Evolutionary conservation across 2,888 invertebrate genomes (phyloP).

Genomic region (Morpho helenor): DNA sequence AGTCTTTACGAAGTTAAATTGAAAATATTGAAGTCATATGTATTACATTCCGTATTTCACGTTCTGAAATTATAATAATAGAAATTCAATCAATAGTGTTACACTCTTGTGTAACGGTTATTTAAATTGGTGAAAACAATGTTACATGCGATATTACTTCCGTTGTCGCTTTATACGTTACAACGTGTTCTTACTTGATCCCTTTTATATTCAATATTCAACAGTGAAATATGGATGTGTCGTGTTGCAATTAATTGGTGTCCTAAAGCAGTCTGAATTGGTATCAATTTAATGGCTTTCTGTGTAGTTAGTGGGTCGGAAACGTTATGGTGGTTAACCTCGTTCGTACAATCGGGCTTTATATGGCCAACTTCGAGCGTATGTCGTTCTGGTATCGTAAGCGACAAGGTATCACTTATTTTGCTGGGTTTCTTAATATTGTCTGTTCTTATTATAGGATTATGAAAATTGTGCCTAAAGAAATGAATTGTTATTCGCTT

Average conservation of each 20-base stretch:
- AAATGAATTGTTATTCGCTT: too few species aligned
- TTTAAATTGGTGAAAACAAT: slow-evolving; percentile 19
- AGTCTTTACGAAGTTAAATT: too few species aligned
- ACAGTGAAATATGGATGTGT: not conserved
- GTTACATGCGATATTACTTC: slow-evolving; percentile 15
- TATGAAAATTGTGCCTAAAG: too few species aligned
- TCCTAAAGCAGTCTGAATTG: slow-evolving; percentile 6
- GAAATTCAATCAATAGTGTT: slow-evolving; percentile 1
- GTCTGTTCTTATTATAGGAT: too few species aligned
- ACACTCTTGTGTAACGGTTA: not conserved
- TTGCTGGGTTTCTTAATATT: not conserved
- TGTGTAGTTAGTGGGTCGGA: slow-evolving; percentile 31
- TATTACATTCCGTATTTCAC: too few species aligned
- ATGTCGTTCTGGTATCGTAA: slow-evolving; percentile 7
- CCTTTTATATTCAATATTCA: not conserved
- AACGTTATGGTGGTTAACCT: slow-evolving; percentile 38
- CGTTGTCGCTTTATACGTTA: slow-evolving; percentile 13
- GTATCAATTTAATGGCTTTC: slow-evolving; percentile 11
- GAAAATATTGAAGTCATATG: too few species aligned
- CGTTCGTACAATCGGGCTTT: slow-evolving; percentile 36
- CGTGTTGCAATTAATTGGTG: slow-evolving; percentile 1
- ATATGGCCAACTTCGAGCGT: slow-evolving; percentile 32
- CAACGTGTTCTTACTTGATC: not conserved
- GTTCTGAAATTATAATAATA: not conserved
- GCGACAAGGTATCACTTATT: slow-evolving; percentile 7